A percentile compares a stretch with the other conserved stretches of the same genome.
Evolutionary conservation across 1,140 invertebrate genomes (phyloP).

Genomic region (Brachionus calyciflorus): DNA sequence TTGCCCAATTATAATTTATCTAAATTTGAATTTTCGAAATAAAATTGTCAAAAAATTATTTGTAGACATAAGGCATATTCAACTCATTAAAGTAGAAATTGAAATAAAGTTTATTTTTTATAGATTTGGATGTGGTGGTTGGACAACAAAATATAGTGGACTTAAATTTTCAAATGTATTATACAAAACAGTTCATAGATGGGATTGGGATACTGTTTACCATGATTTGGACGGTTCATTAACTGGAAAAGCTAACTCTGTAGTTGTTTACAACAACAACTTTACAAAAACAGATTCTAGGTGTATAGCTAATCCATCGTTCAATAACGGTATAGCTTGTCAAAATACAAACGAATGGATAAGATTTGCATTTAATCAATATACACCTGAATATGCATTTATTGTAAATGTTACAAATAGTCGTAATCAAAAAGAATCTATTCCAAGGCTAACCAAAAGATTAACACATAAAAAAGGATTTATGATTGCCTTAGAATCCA

Average conservation of each 20-base stretch:
- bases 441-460: not conserved
- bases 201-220: conserved; percentile 39
- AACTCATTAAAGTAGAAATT: not conserved
- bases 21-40: too few relatives aligned
- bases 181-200: conserved; percentile 30
- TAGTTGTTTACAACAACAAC: conserved; percentile 21
- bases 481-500: not conserved
- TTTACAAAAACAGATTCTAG: not conserved
- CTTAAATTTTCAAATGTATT: conserved; percentile 29
- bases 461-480: conserved; percentile 11
- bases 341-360: not conserved
- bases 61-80: not conserved
- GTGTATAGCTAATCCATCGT: not conserved
- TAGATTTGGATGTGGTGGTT: conserved; percentile 28
- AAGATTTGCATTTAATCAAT: conserved; percentile 19
- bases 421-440: not conserved
- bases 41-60: not conserved
- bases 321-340: not conserved
- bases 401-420: conserved; percentile 30
- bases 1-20: too few relatives aligned
- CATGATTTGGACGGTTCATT: conserved; percentile 44
- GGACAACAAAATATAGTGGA: conserved; percentile 29
- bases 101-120: not conserved
- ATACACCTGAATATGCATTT: not conserved
- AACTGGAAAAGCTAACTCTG: not conserved